These are phyloP conservation scores for Globodera rostochiensis DNA, from an alignment of 1,140 invertebrate species.

Conservation along the genomic window DNA sequence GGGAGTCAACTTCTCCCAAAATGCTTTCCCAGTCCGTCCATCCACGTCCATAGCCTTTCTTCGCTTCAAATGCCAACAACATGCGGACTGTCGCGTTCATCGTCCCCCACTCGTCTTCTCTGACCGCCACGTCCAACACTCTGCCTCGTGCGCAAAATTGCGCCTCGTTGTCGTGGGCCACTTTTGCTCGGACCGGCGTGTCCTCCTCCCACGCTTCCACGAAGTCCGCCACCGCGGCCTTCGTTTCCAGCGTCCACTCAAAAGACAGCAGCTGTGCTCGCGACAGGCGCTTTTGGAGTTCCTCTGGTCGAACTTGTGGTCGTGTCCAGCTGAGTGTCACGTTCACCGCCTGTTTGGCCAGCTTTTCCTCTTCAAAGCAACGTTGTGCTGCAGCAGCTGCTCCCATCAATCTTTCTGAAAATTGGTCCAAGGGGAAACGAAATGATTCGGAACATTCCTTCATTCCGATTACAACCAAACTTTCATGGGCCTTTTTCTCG, in stretches of 20 bases:
- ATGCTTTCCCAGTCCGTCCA: background rate
- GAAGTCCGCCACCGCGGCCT: background rate
- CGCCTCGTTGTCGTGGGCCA: background rate
- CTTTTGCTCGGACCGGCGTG: background rate
- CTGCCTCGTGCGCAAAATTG: background rate
- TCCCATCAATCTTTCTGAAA: constrained; percentile 11
- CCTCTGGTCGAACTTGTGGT: background rate
- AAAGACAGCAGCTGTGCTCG: background rate
- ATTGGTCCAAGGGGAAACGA: background rate
- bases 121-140: background rate
- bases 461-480: background rate
- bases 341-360: background rate
- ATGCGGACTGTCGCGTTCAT: background rate
- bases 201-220: background rate
- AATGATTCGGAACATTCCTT: background rate
- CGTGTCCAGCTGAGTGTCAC: background rate
- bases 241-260: background rate
- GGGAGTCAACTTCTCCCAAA: background rate
- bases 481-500: background rate
- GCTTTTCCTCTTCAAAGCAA: background rate
- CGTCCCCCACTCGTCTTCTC: background rate
- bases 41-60: background rate
- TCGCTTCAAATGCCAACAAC: background rate
- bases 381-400: background rate
- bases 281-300: background rate